A percentile compares a stretch with the other conserved stretches of the same genome.
These are phyloP conservation scores for Lepidocyrtoides sp. DNA, from an alignment of 2,888 invertebrate genomes.

Conservation along the genomic window DNA sequence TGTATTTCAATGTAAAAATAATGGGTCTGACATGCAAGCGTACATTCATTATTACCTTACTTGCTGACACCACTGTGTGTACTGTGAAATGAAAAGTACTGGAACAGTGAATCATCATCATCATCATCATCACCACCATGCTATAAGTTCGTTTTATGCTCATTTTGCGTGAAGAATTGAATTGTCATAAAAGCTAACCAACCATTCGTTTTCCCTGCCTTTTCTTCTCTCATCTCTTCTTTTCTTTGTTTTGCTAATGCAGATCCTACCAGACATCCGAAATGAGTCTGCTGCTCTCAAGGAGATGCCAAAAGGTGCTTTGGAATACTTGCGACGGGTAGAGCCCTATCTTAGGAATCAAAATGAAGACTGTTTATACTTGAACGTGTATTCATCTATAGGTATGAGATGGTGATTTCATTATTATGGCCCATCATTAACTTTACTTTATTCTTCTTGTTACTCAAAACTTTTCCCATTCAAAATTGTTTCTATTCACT, in stretches of 20 bases:
- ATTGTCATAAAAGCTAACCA: conserved; percentile 76
- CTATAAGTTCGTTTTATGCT: conserved; percentile 72
- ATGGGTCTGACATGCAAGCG: conserved; percentile 28
- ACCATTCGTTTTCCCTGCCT: conserved; percentile 42
- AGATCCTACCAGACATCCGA: conserved; percentile 89
- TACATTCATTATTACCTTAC: not conserved
- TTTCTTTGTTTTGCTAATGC: conserved; percentile 88
- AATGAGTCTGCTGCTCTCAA: conserved; percentile 95
- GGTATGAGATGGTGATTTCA: conserved; percentile 91
- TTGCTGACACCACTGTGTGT: too few relatives aligned
- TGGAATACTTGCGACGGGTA: conserved; percentile 95
- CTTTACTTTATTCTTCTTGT: conserved; percentile 36
- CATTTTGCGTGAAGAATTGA: conserved; percentile 78
- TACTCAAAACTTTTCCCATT: conserved; percentile 75
- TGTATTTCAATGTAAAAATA: not conserved
- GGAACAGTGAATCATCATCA: conserved; percentile 35
- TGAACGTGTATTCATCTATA: conserved; percentile 98
- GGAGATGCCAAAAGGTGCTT: conserved; percentile 96
- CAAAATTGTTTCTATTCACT: conserved; percentile 68
- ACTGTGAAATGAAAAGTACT: conserved; percentile 29
- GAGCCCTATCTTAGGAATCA: conserved; percentile 95
- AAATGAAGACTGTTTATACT: conserved; percentile 98
- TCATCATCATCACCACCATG: too few relatives aligned
- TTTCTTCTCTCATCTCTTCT: conserved; percentile 45
- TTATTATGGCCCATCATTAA: conserved; percentile 46